phyloP scores from a whole-genome alignment of 2,888 invertebrate genomes.

The Torymus tubicola region DNA sequence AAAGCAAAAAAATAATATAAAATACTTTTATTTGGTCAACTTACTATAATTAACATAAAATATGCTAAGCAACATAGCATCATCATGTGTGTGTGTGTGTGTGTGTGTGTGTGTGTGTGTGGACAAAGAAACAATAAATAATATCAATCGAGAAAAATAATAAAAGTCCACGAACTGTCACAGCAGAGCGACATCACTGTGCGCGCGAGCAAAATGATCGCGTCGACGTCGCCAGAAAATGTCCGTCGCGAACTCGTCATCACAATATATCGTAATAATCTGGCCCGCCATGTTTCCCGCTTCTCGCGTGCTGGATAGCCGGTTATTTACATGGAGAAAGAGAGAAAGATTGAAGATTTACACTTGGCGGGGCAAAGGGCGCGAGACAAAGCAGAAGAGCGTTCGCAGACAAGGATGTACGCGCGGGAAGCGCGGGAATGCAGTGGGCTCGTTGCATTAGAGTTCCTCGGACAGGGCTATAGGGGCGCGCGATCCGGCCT shows the following conservation, averaged over 20 bases:
- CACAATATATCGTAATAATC: conserved; percentile 37
- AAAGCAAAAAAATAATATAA: conserved; percentile 48
- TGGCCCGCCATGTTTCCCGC: background rate
- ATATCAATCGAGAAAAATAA: conserved; percentile 14
- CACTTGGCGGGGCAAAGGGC: conserved; percentile 27
- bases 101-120: background rate
- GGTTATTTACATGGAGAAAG: conserved; percentile 36
- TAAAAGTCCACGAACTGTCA: conserved; percentile 23
- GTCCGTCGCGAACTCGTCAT: conserved; percentile 45
- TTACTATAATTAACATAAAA: conserved; percentile 35
- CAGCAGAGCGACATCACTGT: conserved; percentile 51
- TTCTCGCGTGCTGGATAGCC: background rate
- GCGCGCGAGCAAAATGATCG: background rate
- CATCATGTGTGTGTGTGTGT: background rate
- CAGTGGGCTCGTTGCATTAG: conserved; percentile 58
- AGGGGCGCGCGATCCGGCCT: conserved; percentile 72
- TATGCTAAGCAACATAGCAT: conserved; percentile 26
- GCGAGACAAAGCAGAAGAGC: conserved; percentile 39
- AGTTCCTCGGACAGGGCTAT: conserved; percentile 73
- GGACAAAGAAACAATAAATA: conserved; percentile 47
- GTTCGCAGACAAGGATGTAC: conserved; percentile 20
- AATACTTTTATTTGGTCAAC: conserved; percentile 51
- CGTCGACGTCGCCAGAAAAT: conserved; percentile 4
- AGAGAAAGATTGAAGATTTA: conserved; percentile 14
- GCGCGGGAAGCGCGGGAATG: conserved; percentile 18